Conservation (phyloP, 2,797 vertebrate species). For the Pantherophis vulpinus region DNA sequence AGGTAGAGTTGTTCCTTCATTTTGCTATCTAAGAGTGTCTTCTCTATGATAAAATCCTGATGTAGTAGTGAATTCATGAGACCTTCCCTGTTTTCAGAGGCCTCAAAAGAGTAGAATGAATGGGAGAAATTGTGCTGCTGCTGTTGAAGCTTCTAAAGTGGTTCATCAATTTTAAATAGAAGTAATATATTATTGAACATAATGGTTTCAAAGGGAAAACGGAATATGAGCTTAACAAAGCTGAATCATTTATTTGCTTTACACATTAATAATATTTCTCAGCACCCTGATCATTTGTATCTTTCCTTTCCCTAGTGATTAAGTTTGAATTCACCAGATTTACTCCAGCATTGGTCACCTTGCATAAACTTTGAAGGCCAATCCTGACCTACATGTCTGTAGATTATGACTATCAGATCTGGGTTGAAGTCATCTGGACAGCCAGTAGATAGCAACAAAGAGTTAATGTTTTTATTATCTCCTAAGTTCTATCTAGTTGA, state of each 20-base stretch:
- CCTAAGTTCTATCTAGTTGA: background rate
- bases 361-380: background rate
- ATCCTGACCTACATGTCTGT: background rate
- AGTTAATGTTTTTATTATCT: background rate
- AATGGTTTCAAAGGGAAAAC: slow-evolving; percentile 19
- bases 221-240: slow-evolving; percentile 27
- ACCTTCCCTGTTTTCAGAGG: background rate
- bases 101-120: background rate
- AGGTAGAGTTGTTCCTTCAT: background rate
- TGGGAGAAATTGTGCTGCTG: background rate
- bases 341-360: background rate
- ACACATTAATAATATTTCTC: slow-evolving; percentile 5
- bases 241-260: slow-evolving; percentile 20
- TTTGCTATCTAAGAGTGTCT: background rate
- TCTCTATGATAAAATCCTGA: background rate
- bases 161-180: slow-evolving; percentile 37
- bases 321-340: background rate
- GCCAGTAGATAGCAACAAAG: background rate
- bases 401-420: background rate
- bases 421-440: background rate
- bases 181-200: slow-evolving; percentile 34
- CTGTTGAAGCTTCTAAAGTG: slow-evolving; percentile 12
- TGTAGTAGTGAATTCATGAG: background rate
- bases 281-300: background rate
- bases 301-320: background rate